Conservation (phyloP, 2,113 vertebrate species). For the Odontesthes bonariensis region DNA sequence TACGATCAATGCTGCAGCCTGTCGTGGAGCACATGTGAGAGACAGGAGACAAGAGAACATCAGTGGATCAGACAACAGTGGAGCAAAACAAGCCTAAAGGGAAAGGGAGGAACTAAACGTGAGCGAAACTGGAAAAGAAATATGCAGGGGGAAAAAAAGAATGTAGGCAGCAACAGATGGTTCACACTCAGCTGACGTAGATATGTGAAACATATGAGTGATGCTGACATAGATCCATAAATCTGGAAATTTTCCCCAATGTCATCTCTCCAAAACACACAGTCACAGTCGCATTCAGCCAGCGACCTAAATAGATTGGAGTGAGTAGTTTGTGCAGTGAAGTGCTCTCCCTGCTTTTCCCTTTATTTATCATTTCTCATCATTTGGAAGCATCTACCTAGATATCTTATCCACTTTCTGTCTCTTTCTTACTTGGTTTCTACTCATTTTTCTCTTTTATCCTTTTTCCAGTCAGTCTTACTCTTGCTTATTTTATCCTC, state of each 20-base stretch:
- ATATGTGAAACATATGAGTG: conserved; percentile 21
- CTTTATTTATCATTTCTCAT: background rate
- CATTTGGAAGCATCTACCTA: background rate
- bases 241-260: conserved; percentile 10
- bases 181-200: conserved; percentile 23
- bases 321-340: conserved; percentile 25
- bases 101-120: background rate
- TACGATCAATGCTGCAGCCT: conserved; percentile 18
- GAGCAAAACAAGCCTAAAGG: conserved; percentile 24
- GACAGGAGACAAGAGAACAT: conserved; percentile 22
- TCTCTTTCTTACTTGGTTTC: background rate
- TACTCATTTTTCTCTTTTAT: background rate
- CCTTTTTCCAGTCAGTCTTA: conserved; percentile 5
- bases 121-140: background rate
- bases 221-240: conserved; percentile 9
- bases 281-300: conserved; percentile 23
- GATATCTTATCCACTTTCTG: background rate
- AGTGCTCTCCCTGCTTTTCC: conserved; percentile 22
- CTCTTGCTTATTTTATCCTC: conserved; percentile 29
- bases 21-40: conserved; percentile 39
- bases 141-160: background rate
- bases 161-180: conserved; percentile 41
- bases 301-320: conserved; percentile 21
- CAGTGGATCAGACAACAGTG: conserved; percentile 23
- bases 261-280: conserved; percentile 25